A percentile compares a stretch with the other conserved stretches of the same genome.
Evolutionary conservation across 1,140 invertebrate species (phyloP).

Genomic region (Diuraphis noxia): DNA sequence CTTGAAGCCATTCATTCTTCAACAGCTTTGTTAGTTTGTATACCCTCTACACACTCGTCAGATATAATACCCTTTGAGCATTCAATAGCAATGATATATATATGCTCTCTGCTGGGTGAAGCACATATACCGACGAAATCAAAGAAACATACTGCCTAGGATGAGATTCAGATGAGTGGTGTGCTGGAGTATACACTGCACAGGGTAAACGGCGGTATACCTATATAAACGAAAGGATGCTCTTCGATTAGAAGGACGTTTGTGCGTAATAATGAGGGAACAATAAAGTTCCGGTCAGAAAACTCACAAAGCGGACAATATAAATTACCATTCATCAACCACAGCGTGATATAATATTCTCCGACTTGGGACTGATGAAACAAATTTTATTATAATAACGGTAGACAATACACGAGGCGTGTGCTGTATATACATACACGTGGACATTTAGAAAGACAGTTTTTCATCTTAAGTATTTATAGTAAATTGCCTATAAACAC

Average conservation of each 20-base stretch:
- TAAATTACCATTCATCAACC: not conserved
- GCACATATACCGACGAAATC: not conserved
- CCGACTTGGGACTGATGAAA: not conserved
- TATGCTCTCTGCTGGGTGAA: not conserved
- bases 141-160: not conserved
- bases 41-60: not conserved
- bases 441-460: not conserved
- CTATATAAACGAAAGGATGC: not conserved
- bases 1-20: not conserved
- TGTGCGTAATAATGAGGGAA: not conserved
- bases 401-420: not conserved
- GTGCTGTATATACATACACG: not conserved
- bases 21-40: not conserved
- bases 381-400: not conserved
- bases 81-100: conserved; percentile 5
- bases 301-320: not conserved
- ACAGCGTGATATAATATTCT: not conserved
- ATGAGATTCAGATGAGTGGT: not conserved
- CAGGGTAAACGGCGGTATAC: not conserved
- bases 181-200: not conserved
- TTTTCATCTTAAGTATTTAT: not conserved
- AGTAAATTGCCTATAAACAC: not conserved
- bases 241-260: not conserved
- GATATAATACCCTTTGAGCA: not conserved
- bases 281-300: not conserved